phyloP scores from a whole-genome alignment of 2,113 vertebrate species.

The Montifringilla adamsi region DNA sequence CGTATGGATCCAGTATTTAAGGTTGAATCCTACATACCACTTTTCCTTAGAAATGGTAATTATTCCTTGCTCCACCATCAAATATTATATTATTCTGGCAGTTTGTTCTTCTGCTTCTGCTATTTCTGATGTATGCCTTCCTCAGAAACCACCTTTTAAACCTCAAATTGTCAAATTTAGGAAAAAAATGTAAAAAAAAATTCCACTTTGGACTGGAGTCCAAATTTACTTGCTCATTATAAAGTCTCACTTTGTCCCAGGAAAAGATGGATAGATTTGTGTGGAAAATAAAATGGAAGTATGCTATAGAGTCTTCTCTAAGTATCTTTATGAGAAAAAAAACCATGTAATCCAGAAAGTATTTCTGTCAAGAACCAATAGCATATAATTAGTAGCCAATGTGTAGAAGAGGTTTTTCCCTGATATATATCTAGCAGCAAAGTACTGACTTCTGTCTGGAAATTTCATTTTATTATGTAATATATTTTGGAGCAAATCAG shows the following conservation, averaged over 20 bases:
- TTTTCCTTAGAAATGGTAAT: background rate
- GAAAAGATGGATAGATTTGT: background rate
- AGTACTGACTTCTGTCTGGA: conserved; percentile 65
- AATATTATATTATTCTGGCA: background rate
- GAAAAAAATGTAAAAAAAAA: background rate
- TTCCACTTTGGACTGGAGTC: background rate
- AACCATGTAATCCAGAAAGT: conserved; percentile 18
- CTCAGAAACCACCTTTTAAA: background rate
- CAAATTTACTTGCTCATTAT: background rate
- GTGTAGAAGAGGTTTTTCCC: conserved; percentile 32
- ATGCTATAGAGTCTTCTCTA: background rate
- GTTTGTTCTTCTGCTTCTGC: background rate
- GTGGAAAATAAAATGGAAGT: conserved; percentile 15
- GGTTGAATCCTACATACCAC: background rate
- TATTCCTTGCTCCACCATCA: background rate
- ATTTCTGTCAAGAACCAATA: conserved; percentile 54
- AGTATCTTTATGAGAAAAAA: conserved; percentile 41
- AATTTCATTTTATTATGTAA: conserved; percentile 68
- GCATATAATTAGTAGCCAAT: conserved; percentile 40
- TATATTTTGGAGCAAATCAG: conserved; percentile 47
- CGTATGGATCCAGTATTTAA: background rate
- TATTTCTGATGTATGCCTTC: background rate
- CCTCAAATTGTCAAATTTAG: background rate
- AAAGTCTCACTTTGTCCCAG: background rate
- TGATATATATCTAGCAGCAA: conserved; percentile 33